These are phyloP conservation scores for Semicossyphus pulcher DNA, from an alignment of 2,113 vertebrate genomes.

Conservation along the genomic window DNA sequence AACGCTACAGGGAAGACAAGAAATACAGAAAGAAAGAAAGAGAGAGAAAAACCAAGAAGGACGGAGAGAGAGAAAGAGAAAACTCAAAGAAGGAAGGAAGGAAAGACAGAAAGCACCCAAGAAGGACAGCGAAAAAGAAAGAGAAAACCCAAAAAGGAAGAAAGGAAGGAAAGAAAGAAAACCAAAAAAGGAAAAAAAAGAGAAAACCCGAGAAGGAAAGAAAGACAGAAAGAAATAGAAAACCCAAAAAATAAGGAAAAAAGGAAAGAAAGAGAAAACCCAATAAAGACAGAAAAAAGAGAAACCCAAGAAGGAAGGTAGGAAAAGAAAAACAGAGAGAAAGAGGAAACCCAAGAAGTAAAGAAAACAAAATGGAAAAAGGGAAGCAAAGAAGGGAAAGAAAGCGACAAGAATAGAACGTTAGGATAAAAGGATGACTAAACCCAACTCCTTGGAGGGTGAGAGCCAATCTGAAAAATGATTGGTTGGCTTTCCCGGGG, in stretches of 20 bases:
- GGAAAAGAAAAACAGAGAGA: background rate
- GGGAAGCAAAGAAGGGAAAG: slow-evolving; percentile 43
- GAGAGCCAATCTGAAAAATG: slow-evolving; percentile 82
- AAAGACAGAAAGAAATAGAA: background rate
- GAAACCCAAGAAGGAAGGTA: background rate
- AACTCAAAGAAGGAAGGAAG: background rate
- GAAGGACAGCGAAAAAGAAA: too few species aligned
- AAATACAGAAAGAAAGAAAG: background rate
- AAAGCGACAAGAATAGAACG: slow-evolving; percentile 65
- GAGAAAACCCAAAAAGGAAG: too few species aligned
- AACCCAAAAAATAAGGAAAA: too few species aligned
- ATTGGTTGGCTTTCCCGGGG: slow-evolving; percentile 84
- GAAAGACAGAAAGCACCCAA: too few species aligned
- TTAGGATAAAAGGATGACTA: slow-evolving; percentile 80
- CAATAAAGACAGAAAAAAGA: background rate
- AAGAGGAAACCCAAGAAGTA: background rate
- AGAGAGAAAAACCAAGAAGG: background rate
- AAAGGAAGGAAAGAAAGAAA: background rate
- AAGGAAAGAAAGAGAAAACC: slow-evolving; percentile 6
- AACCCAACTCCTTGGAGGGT: slow-evolving; percentile 77
- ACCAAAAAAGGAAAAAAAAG: background rate
- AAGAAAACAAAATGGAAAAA: slow-evolving; percentile 25
- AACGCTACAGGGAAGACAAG: too few species aligned
- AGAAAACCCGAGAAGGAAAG: slow-evolving; percentile 25
- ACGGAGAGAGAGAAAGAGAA: background rate